Conservation (phyloP, 2,888 invertebrate species). For the Opisthograptis luteolata region DNA sequence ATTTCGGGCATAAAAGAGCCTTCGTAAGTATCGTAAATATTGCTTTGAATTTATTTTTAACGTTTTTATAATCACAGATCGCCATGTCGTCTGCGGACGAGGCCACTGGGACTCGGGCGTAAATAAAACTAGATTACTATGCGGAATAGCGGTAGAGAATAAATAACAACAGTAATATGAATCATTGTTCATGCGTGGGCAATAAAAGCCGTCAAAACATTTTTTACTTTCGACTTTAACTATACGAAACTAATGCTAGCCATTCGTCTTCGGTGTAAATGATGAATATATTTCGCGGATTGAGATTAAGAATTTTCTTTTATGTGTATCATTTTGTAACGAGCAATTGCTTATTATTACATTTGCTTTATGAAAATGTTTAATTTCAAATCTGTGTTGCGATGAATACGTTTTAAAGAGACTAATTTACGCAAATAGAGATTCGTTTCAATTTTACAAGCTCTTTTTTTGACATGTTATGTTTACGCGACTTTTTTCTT, state of each 20-base stretch:
- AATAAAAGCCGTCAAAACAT: neutral
- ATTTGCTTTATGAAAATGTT: neutral
- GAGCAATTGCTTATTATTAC: neutral
- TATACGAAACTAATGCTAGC: neutral
- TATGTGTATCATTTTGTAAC: conserved; percentile 7
- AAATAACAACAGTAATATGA: neutral
- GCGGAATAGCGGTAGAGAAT: neutral
- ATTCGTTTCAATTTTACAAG: too few relatives aligned
- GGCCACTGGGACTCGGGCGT: neutral
- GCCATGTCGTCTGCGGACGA: too few relatives aligned
- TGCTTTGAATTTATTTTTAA: too few relatives aligned
- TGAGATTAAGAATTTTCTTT: conserved; percentile 5
- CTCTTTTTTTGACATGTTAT: too few relatives aligned
- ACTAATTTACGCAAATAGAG: too few relatives aligned
- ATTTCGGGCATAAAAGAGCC: too few relatives aligned
- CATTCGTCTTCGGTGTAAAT: conserved; percentile 11
- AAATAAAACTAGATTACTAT: neutral
- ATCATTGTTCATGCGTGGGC: neutral
- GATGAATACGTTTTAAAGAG: neutral
- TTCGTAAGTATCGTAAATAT: too few relatives aligned
- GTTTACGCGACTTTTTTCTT: too few relatives aligned
- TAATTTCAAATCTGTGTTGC: neutral
- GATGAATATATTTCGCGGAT: conserved; percentile 1
- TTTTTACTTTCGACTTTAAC: conserved; percentile 2
- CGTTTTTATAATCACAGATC: too few relatives aligned